Conservation (phyloP, 2,113 vertebrate species). For the Zonotrichia leucophrys region DNA sequence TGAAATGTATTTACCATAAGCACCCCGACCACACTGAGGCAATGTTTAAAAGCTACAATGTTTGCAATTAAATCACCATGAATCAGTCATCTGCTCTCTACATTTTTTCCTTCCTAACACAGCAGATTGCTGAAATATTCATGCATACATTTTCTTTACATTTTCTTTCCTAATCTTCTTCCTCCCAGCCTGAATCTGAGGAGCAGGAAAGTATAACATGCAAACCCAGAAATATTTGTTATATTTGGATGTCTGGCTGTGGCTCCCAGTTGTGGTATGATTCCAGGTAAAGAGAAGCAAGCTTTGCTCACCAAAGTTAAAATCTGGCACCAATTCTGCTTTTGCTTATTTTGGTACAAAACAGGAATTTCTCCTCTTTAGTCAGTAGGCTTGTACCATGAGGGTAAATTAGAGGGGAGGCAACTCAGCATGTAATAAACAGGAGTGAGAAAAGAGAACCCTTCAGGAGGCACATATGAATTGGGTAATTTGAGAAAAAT, state of each 20-base stretch:
- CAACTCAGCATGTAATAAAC: not conserved
- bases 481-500: constrained; percentile 27
- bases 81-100: constrained; percentile 32
- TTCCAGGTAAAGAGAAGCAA: constrained; percentile 26
- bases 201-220: not conserved
- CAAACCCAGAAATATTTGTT: constrained; percentile 37
- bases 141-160: not conserved
- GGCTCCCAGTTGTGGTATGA: not conserved
- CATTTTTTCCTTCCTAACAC: constrained; percentile 23
- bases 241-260: not conserved
- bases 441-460: constrained; percentile 6
- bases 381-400: not conserved
- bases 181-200: not conserved
- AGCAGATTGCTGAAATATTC: constrained; percentile 11
- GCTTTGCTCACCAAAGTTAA: not conserved
- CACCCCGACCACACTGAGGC: constrained; percentile 5
- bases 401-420: constrained; percentile 6
- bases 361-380: constrained; percentile 33
- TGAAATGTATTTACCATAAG: constrained; percentile 32
- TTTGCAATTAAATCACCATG: constrained; percentile 37
- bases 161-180: constrained; percentile 22
- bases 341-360: constrained; percentile 38
- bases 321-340: not conserved
- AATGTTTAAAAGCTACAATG: constrained; percentile 21
- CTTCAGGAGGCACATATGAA: not conserved